Evolutionary conservation across 2,888 invertebrate genomes (phyloP).

Genomic region (Chloroclysta siterata): DNA sequence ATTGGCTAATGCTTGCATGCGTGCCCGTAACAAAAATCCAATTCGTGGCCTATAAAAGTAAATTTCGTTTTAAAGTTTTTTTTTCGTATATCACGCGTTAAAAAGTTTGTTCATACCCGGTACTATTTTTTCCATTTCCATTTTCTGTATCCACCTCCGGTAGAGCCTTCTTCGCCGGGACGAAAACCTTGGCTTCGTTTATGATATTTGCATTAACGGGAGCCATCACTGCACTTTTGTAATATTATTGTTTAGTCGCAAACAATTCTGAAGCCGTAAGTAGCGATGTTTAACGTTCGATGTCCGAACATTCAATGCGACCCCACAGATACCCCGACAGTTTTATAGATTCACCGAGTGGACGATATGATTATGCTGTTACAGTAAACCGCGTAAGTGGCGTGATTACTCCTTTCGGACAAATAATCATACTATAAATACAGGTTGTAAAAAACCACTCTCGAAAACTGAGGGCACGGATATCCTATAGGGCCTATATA

Average conservation of each 20-base stretch:
- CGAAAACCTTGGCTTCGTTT: constrained; percentile 61
- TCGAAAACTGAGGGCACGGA: not conserved
- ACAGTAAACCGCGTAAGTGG: constrained; percentile 38
- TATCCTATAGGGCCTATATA: not conserved
- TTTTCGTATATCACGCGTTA: not conserved
- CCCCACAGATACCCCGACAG: constrained; percentile 52
- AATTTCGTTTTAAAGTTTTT: no score
- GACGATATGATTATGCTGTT: constrained; percentile 45
- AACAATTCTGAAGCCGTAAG: constrained; percentile 40
- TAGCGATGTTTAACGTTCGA: constrained; percentile 59
- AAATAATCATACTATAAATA: constrained; percentile 13
- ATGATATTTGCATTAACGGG: constrained; percentile 70
- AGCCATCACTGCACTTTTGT: constrained; percentile 70
- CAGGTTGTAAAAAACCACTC: not conserved
- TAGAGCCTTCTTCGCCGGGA: constrained; percentile 65
- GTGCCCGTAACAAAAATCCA: not conserved
- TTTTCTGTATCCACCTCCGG: constrained; percentile 75
- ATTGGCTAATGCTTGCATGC: no score
- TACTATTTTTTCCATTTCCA: constrained; percentile 52
- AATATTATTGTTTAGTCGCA: constrained; percentile 37
- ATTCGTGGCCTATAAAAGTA: not conserved
- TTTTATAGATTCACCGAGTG: constrained; percentile 63
- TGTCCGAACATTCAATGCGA: constrained; percentile 71
- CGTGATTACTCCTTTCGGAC: constrained; percentile 29
- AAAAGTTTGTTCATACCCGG: constrained; percentile 42